Evolutionary conservation across 2,113 vertebrate species (phyloP), one percentile per base, ranked within the genome.

Genomic region (Chionis minor): DNA sequence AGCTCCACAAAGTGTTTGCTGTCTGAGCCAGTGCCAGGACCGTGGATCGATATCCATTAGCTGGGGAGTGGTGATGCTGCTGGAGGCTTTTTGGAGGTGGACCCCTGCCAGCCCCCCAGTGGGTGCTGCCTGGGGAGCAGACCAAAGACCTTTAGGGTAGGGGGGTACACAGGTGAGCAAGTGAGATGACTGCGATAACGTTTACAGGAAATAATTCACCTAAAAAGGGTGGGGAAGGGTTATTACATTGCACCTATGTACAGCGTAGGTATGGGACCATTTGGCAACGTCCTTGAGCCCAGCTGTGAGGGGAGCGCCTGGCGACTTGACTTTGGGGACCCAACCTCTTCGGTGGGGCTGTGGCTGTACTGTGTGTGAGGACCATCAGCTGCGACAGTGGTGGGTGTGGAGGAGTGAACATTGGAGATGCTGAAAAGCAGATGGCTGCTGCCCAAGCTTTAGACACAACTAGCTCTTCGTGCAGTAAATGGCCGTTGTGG

Each of bases 11-110:
- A 62, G 78, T 81, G 84, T 78, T 71, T 47, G 47, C 20, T 2
- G 1, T 63, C 58, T 6, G 2, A 13, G 30, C 44, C 56, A 45
- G 9, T 0, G 10, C 73, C 62, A 81, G 73, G 84, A 95, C 83
- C 71, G 73, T 27, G 22, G 93, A 97, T 98, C 97, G 21, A 97
- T 98, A 97, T 9, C 96, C 95, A 97, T 98, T 97, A 97, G 88
- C 85, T 18, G 78, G 93, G 96, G 75, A 95, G 74, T 67, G 23
- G 69, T 7, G 2, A 35, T 30, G 88, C 79, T 92, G 87, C 82
- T 66, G 65, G 62, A 88, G 86, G 45, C 85, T 84, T 61, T 90
- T 86, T 3, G 40, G 78, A 90, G 85, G 77, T 95, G 94, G 94
- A 94, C 28, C 35, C 69, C 66, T 95, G 94, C 97, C 96, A 97